These are phyloP conservation scores for Gerris lacustris DNA, from an alignment of 2,888 invertebrate species.

Conservation along the genomic window DNA sequence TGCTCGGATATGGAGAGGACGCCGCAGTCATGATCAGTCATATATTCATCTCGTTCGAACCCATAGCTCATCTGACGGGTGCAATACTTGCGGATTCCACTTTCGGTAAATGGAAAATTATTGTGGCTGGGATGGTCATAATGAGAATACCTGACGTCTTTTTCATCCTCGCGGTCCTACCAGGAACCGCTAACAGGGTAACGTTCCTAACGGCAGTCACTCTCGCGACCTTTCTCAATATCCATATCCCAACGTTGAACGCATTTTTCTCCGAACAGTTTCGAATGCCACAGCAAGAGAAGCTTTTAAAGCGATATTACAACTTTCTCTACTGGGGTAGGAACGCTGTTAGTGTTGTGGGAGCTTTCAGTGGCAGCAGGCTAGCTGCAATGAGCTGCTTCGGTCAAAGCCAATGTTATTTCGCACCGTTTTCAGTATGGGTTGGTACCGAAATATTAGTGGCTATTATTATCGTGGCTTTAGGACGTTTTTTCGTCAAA, in stretches of 20 bases:
- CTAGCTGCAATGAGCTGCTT: neutral
- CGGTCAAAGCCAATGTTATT: neutral
- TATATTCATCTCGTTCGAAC: neutral
- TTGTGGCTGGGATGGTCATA: neutral
- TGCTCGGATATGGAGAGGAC: neutral
- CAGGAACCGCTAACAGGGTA: neutral
- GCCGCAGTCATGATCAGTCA: conserved; percentile 5
- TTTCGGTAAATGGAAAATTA: conserved; percentile 9
- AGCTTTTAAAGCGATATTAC: neutral
- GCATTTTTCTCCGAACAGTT: conserved; percentile 7
- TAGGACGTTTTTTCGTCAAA: conserved; percentile 1
- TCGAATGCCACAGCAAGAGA: conserved; percentile 2
- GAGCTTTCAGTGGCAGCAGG: conserved; percentile 4
- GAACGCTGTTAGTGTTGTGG: conserved; percentile 4
- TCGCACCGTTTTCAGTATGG: conserved; percentile 2
- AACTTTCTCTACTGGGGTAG: conserved; percentile 6
- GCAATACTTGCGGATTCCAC: conserved; percentile 2
- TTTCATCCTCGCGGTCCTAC: neutral
- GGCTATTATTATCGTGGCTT: neutral
- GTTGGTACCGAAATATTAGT: neutral
- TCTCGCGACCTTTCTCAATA: neutral
- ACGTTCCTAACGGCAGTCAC: conserved; percentile 4
- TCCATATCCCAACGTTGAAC: neutral
- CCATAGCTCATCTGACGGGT: neutral
- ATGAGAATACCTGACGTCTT: conserved; percentile 1